These are phyloP conservation scores for Austrolebias charrua DNA, from an alignment of 2,797 vertebrate species.

Conservation along the genomic window DNA sequence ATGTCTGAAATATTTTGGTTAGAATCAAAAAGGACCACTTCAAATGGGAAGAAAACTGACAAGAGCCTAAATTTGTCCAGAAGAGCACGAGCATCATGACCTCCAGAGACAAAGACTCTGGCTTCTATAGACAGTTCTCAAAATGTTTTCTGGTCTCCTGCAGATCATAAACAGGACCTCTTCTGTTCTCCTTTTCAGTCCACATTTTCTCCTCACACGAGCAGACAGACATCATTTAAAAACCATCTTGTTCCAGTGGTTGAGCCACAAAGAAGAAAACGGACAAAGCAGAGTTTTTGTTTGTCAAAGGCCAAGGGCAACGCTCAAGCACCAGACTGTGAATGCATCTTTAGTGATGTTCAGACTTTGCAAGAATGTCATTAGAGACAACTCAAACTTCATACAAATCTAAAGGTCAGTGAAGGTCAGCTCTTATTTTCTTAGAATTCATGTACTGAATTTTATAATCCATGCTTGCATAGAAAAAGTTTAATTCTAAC, in stretches of 20 bases:
- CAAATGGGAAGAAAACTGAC: conserved; percentile 39
- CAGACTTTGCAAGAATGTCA: conserved; percentile 56
- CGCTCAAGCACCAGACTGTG: conserved; percentile 60
- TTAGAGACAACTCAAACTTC: conserved; percentile 56
- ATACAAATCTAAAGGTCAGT: conserved; percentile 47
- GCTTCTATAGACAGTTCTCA: conserved; percentile 61
- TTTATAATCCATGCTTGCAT: too few species aligned
- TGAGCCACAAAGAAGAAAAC: conserved; percentile 59
- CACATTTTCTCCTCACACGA: conserved; percentile 51
- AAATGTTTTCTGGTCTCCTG: conserved; percentile 67
- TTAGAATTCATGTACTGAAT: too few species aligned
- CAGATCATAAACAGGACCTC: conserved; percentile 64
- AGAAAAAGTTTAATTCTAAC: too few species aligned
- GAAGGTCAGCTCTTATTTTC: conserved; percentile 42
- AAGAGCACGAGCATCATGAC: conserved; percentile 66
- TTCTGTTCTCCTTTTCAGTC: conserved; percentile 51
- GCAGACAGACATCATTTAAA: conserved; percentile 65
- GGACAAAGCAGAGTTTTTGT: conserved; percentile 46
- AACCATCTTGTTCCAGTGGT: conserved; percentile 65
- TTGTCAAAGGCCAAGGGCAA: conserved; percentile 55
- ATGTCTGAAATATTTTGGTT: conserved; percentile 6
- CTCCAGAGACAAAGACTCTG: conserved; percentile 62
- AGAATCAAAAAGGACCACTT: conserved; percentile 61
- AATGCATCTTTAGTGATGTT: conserved; percentile 65
- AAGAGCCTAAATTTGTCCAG: conserved; percentile 45